These are phyloP conservation scores for Sycobia sp. DNA, from an alignment of 1,140 invertebrate genomes.

Conservation along the genomic window DNA sequence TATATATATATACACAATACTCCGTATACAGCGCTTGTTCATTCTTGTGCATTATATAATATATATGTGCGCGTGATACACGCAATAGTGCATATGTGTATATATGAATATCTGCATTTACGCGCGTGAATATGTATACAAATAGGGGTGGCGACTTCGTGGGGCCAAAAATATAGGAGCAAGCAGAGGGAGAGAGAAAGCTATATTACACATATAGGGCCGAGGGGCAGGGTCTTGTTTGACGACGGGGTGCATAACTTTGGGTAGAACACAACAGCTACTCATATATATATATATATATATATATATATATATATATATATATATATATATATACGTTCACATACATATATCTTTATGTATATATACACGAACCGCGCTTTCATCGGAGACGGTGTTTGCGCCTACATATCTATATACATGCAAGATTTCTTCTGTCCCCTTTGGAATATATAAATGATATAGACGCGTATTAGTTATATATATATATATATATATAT, in stretches of 20 bases:
- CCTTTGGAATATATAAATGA: constrained; percentile 13
- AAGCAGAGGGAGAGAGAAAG: neutral
- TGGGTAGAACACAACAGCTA: constrained; percentile 48
- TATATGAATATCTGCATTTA: too few species aligned
- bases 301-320: too few species aligned
- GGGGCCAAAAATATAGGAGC: neutral
- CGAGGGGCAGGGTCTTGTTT: constrained; percentile 13
- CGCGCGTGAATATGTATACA: constrained; percentile 14
- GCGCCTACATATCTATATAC: constrained; percentile 43
- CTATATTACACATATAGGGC: too few species aligned
- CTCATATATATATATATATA: constrained; percentile 28
- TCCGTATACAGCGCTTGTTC: too few species aligned
- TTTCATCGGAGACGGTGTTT: constrained; percentile 53
- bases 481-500: constrained; percentile 6
- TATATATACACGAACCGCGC: constrained; percentile 28
- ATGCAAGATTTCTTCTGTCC: constrained; percentile 45
- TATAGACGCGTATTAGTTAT: too few species aligned
- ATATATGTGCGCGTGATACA: too few species aligned
- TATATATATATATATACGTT: too few species aligned
- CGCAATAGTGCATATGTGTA: too few species aligned
- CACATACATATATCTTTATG: too few species aligned
- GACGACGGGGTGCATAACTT: constrained; percentile 42
- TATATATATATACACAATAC: too few species aligned
- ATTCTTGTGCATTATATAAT: too few species aligned
- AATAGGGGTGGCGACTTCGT: neutral